Base-by-base conservation (phyloP, 2,888 invertebrate species). In the Conchocele bisecta region DNA sequence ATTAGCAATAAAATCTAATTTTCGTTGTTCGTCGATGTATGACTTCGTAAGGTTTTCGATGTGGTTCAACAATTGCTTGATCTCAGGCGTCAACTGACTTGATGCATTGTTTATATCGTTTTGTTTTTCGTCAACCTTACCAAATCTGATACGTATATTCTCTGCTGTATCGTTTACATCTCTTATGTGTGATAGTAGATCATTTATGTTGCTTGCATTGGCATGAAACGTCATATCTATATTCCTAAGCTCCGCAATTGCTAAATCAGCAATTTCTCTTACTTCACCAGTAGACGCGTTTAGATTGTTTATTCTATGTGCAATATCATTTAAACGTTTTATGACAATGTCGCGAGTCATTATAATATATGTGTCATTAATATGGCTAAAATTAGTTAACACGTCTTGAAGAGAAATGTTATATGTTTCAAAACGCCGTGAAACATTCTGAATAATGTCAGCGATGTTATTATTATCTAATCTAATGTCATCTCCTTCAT, bases 1-100 rank as follows among this genome's bases (percentile, higher is more conserved):
- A 1, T 61, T 15, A 29, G 50, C 20, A 2, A 75, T 57, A 15
- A 56, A 58, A 35, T 70, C 65, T 17, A 66, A 28, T 29, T 75
- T 75, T 35, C 53, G 42, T 42, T 75, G 69, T 57, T 75, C 75
- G 13, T 33, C 24, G 20, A 57, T 26, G 35, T 50, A 66, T 24
- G 56, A 33, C 9, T 20, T 39, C 7, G 54, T 31, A 13, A 75
- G 41, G 1, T 60, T 11, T 24, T 39, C 28, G n/a, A 75, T 37
- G 24, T 58, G 57, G 6, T 65, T 20, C 26, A 66, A 9, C 13
- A 75, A 20, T 4, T 31, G 22, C 6, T 57, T 26, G 3, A 75
- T 35, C 11, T 70, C 51, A 11, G 75, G 69, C 28, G 41, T 11
- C 0, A 75, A 13, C 4, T 39, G 7, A 13, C 13, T 26, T 24